These are phyloP conservation scores for Myotis brandtii DNA, from an alignment of 2,113 vertebrate species.

Conservation along the genomic window DNA sequence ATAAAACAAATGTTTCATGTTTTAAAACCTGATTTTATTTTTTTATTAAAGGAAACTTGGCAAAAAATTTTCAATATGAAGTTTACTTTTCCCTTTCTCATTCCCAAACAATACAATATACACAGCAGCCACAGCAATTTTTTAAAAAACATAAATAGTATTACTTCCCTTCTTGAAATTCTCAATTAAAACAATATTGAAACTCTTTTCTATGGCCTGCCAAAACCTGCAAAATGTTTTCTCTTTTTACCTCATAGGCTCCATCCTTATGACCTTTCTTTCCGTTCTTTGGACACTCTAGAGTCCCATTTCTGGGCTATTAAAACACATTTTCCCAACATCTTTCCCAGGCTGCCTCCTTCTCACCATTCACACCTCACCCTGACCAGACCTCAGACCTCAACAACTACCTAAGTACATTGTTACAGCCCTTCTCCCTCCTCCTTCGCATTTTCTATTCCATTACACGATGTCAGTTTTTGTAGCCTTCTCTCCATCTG, in stretches of 20 bases:
- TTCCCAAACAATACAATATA: background rate
- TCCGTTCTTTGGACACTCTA: background rate
- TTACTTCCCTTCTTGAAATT: background rate
- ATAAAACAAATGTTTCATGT: background rate
- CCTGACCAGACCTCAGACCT: background rate
- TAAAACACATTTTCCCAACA: background rate
- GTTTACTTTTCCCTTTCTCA: constrained; percentile 3
- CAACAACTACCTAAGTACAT: background rate
- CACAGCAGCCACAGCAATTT: background rate
- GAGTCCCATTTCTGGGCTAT: background rate
- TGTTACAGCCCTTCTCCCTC: background rate
- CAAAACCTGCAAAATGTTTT: background rate
- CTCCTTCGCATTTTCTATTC: background rate
- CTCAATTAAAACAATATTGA: background rate
- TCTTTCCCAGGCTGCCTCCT: background rate
- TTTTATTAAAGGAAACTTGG: constrained; percentile 20
- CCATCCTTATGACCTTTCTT: background rate
- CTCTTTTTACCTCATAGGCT: background rate
- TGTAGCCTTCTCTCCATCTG: background rate
- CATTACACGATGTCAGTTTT: background rate
- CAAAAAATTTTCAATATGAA: background rate
- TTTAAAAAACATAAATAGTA: background rate
- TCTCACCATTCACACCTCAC: fast-evolving
- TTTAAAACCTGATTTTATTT: constrained; percentile 17
- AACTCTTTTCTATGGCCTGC: background rate